Evolutionary conservation across 2,797 vertebrate genomes (phyloP).

Genomic region (Danio aesculapii): DNA sequence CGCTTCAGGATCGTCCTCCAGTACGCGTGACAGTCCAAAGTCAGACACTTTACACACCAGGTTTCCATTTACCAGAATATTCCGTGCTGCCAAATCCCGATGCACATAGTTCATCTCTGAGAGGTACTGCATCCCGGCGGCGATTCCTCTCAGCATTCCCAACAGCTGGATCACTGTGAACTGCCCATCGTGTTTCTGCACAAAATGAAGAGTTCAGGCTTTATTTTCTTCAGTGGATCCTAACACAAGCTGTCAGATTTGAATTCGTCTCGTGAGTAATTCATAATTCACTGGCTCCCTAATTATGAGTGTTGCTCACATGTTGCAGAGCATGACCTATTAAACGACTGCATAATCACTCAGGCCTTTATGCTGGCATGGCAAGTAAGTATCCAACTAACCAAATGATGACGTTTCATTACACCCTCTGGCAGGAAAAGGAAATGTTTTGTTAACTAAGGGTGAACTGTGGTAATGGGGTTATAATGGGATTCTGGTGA

Average conservation of each 20-base stretch:
- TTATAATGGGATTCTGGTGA: neutral
- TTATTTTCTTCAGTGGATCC: slow-evolving; percentile 46
- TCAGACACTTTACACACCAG: slow-evolving; percentile 97
- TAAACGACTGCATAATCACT: slow-evolving; percentile 35
- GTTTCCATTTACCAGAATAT: slow-evolving; percentile 96
- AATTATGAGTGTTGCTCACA: slow-evolving; percentile 41
- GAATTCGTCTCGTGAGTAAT: slow-evolving; percentile 32
- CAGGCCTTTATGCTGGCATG: slow-evolving; percentile 41
- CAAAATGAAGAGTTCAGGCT: slow-evolving; percentile 53
- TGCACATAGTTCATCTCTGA: slow-evolving; percentile 98
- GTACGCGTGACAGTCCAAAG: slow-evolving; percentile 92
- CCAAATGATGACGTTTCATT: slow-evolving; percentile 46
- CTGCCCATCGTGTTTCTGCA: slow-evolving; percentile 91
- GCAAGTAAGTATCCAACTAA: slow-evolving; percentile 18
- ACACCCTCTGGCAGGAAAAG: slow-evolving; percentile 32
- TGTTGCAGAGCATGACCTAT: slow-evolving; percentile 26
- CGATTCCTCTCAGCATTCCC: slow-evolving; percentile 91
- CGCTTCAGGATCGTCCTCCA: slow-evolving; percentile 96
- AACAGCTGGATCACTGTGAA: slow-evolving; percentile 87
- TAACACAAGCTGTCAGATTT: slow-evolving; percentile 48
- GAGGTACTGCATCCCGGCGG: slow-evolving; percentile 94
- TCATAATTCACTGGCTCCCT: slow-evolving; percentile 48
- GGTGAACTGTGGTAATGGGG: neutral
- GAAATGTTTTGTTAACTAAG: slow-evolving; percentile 6
- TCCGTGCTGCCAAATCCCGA: slow-evolving; percentile 92